Conservation (phyloP, 2,797 vertebrate species). For the Spinus olivaceus region DNA sequence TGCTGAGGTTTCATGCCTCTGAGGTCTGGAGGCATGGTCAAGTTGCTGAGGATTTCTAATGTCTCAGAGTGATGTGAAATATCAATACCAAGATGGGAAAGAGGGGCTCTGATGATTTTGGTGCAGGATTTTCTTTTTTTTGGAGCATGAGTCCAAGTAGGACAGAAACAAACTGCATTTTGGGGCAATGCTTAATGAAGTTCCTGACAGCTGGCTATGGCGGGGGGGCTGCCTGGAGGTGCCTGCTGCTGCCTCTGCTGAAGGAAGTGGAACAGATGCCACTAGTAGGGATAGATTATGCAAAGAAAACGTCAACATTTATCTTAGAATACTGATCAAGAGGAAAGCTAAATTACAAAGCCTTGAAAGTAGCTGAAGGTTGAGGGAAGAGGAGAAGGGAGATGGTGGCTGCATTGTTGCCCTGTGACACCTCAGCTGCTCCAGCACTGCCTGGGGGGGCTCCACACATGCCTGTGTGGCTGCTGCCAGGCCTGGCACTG, state of each 20-base stretch:
- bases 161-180: not conserved
- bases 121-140: not conserved
- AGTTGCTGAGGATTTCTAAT: not conserved
- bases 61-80: not conserved
- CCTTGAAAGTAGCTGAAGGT: not conserved
- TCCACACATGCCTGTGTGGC: rapidly evolving
- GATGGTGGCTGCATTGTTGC: not conserved
- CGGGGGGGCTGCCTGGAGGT: not conserved
- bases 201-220: not conserved
- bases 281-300: not conserved
- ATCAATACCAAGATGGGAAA: not conserved
- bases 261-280: constrained; percentile 5
- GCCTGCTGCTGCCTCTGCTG: not conserved
- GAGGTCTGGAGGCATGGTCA: not conserved
- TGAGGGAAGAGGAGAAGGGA: not conserved
- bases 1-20: not conserved
- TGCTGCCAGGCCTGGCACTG: not conserved
- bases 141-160: not conserved
- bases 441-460: rapidly evolving
- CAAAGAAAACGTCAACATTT: not conserved
- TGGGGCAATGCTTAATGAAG: not conserved
- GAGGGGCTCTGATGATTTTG: not conserved
- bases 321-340: not conserved
- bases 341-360: not conserved
- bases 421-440: rapidly evolving